These are phyloP conservation scores for Zaprionus davidi DNA, from an alignment of 1,140 invertebrate species.

Conservation along the genomic window DNA sequence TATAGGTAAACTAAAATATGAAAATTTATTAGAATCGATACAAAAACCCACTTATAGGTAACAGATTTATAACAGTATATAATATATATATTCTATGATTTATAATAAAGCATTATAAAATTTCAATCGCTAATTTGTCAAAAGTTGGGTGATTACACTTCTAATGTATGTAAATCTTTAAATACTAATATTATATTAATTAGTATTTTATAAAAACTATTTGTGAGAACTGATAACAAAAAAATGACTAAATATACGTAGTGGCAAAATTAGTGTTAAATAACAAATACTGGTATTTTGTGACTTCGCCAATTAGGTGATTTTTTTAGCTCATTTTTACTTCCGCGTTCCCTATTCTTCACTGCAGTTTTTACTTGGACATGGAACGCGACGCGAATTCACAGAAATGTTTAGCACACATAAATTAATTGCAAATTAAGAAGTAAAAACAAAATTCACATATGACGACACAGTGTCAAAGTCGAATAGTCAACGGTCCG, in stretches of 20 bases:
- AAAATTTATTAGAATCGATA: no score
- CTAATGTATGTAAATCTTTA: no score
- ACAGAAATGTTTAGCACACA: slow-evolving; percentile 58
- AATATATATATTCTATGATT: no score
- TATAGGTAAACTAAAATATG: no score
- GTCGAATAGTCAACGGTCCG: slow-evolving; percentile 40
- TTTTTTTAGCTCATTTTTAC: slow-evolving; percentile 46
- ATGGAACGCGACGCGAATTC: slow-evolving; percentile 59
- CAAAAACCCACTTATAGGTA: no score
- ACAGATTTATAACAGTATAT: no score
- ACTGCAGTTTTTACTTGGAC: slow-evolving; percentile 63
- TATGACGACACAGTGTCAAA: slow-evolving; percentile 45
- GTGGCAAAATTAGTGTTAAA: background rate
- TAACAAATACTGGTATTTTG: background rate
- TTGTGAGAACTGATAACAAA: background rate
- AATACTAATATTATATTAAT: no score
- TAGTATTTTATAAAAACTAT: background rate
- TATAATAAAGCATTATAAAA: no score
- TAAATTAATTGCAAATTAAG: slow-evolving; percentile 46
- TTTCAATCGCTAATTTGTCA: no score
- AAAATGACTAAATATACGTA: no score
- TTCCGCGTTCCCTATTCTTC: slow-evolving; percentile 57
- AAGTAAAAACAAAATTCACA: slow-evolving; percentile 31
- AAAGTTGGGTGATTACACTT: no score
- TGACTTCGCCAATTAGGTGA: slow-evolving; percentile 2